Base-by-base conservation (phyloP, 2,888 invertebrate species). In the Latrodectus hesperus region DNA sequence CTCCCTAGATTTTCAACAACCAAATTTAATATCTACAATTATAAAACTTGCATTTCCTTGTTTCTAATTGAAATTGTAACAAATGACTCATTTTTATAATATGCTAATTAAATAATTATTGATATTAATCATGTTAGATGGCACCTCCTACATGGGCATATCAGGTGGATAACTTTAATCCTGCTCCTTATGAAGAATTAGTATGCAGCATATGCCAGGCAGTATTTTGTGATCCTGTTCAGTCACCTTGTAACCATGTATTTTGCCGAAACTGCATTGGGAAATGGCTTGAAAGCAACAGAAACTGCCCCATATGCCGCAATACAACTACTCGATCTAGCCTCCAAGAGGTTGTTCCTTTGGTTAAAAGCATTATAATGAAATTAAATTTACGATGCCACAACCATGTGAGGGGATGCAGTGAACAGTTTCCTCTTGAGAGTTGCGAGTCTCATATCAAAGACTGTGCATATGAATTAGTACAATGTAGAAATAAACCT, bases 241-340 rank as follows among this genome's bases (percentile, higher is more conserved):
- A 83, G 22, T 89, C 82, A 60, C 78, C 83, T 11, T 89, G 89
- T 49, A 60, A 86, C 22, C 89, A 89, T 76, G 89, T 89, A 16
- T 89, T 84, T 60, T 89, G 89, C 16, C 53, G 84, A 38, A 52
- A 8, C 0, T 89, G 89, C 70, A 86, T 89, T 14, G 67, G 14
- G 16, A 72, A 77, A 17, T 89, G 89, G 89, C 67, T 89, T 11
- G 49, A 72, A 10, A 55, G 16, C n/a, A 78, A 72, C 51, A 75
- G 83, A 17, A 89, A 73, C 38, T 89, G 89, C 26, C 89, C 89
- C 14, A 73, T 89, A n/a, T 89, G 89, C 52, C 77, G 89, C 10
- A 86, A 89, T n/a, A 79, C 77, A 52, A 71, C 76, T 6, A 26
- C 67, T 2, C 38, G 12, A 3, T 71, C 26, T 38, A 51, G 72